Conservation (phyloP, 2,113 vertebrate species). For the Zingel zingel region DNA sequence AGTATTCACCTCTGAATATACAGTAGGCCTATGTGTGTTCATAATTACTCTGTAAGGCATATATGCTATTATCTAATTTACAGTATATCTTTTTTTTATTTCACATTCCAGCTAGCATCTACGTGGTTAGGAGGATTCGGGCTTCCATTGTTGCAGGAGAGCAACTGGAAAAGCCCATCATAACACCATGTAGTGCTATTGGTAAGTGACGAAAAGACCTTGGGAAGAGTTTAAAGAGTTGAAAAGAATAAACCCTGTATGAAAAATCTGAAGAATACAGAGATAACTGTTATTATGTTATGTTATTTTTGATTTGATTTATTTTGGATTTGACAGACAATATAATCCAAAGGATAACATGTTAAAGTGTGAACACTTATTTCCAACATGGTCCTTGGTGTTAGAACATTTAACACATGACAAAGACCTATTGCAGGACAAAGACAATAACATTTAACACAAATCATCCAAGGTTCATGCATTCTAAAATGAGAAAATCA, state of each 20-base stretch:
- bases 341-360: too few species aligned
- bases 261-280: background rate
- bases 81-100: background rate
- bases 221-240: background rate
- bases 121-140: conserved; percentile 82
- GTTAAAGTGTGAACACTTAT: too few species aligned
- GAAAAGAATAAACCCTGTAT: background rate
- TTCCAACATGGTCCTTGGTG: too few species aligned
- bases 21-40: background rate
- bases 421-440: too few species aligned
- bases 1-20: background rate
- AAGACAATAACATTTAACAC: too few species aligned
- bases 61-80: background rate
- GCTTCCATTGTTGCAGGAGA: conserved; percentile 65
- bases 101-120: conserved; percentile 71
- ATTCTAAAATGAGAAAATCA: too few species aligned
- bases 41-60: background rate
- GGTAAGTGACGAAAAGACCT: conserved; percentile 54
- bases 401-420: too few species aligned
- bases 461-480: too few species aligned
- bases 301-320: background rate
- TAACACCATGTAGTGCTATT: conserved; percentile 78
- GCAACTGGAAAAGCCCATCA: conserved; percentile 66
- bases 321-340: too few species aligned
- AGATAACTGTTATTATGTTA: background rate